Percentiles rank a stretch among this genome's conserved stretches.
These are phyloP conservation scores for Crocodylus rhombifer DNA, from an alignment of 2,797 vertebrate species.

Conservation along the genomic window DNA sequence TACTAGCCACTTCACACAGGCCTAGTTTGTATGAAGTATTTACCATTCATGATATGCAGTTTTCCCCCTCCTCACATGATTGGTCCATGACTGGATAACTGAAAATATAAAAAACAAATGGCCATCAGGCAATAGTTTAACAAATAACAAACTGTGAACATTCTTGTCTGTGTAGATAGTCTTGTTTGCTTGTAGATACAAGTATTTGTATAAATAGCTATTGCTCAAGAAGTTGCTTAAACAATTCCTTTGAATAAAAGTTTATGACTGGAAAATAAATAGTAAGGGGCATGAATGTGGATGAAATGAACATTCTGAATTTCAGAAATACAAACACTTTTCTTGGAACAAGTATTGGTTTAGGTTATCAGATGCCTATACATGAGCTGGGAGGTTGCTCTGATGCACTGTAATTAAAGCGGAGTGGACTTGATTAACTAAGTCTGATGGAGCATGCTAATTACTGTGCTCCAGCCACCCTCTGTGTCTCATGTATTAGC, in stretches of 20 bases:
- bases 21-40: not conserved
- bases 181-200: rapidly evolving
- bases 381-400: too few species aligned
- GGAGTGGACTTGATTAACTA: too few species aligned
- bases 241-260: not conserved
- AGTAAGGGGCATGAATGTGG: not conserved
- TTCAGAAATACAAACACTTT: rapidly evolving
- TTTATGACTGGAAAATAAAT: not conserved
- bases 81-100: not conserved
- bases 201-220: not conserved
- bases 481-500: too few species aligned
- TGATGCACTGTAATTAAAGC: too few species aligned
- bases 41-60: rapidly evolving
- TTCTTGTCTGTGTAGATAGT: not conserved
- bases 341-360: not conserved
- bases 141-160: not conserved
- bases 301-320: not conserved
- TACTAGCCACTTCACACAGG: too few species aligned
- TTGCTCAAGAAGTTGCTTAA: not conserved
- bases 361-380: too few species aligned
- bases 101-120: not conserved
- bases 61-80: not conserved
- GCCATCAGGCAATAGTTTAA: constrained; percentile 31
- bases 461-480: too few species aligned
- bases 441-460: too few species aligned